phyloP scores from a whole-genome alignment of 1,140 invertebrate genomes.

The Capitella teleta region DNA sequence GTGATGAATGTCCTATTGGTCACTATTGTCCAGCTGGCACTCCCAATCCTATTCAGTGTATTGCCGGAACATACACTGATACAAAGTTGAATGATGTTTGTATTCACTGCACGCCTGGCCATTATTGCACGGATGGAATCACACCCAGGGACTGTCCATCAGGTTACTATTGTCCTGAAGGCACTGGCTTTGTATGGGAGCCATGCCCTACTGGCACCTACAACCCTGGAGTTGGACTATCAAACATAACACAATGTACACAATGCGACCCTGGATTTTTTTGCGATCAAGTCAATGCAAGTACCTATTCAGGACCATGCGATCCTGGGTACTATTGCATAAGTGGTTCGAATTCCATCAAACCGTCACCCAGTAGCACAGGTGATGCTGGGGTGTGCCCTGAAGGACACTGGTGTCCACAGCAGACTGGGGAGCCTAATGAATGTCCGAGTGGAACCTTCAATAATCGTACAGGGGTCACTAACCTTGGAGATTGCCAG shows the following conservation, averaged over 20 bases:
- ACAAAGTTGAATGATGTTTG: slow-evolving; percentile 19
- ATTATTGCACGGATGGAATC: slow-evolving; percentile 25
- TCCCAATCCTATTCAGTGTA: slow-evolving; percentile 20
- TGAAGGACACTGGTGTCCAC: slow-evolving; percentile 28
- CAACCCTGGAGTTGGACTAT: slow-evolving; percentile 21
- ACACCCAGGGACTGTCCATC: slow-evolving; percentile 24
- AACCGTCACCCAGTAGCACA: slow-evolving; percentile 15
- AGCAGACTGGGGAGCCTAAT: slow-evolving; percentile 22
- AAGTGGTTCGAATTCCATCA: slow-evolving; percentile 22
- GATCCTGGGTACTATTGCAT: slow-evolving; percentile 30
- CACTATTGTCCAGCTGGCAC: slow-evolving; percentile 27
- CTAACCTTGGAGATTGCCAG: slow-evolving; percentile 18
- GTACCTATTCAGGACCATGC: slow-evolving; percentile 21
- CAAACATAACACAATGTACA: slow-evolving; percentile 26
- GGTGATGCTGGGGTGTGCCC: slow-evolving; percentile 31
- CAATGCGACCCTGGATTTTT: slow-evolving; percentile 30
- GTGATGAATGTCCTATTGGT: slow-evolving; percentile 23
- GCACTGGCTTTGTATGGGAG: slow-evolving; percentile 29
- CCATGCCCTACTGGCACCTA: slow-evolving; percentile 30
- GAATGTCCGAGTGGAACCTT: slow-evolving; percentile 33
- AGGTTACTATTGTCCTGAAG: slow-evolving; percentile 30
- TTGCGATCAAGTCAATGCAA: slow-evolving; percentile 25
- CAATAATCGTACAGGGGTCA: slow-evolving; percentile 26
- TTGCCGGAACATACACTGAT: slow-evolving; percentile 25
- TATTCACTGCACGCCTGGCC: slow-evolving; percentile 22